Evolutionary conservation across 2,888 invertebrate species (phyloP), one percentile per base, ranked within the genome.

Genomic region (Chloroclysta siterata): DNA sequence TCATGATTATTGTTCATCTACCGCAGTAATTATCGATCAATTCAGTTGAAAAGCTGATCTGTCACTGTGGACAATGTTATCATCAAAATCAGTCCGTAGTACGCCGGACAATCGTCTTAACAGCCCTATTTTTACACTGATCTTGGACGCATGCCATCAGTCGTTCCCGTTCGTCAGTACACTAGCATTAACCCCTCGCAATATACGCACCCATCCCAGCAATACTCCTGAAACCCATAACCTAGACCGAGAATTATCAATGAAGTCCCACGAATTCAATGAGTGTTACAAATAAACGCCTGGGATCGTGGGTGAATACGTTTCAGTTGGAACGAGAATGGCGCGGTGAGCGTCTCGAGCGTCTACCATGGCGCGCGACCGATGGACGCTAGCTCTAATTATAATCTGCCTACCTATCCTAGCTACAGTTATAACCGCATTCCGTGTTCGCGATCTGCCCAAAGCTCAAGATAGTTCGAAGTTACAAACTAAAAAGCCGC

Each of bases 131-230:
- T 92, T 90, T 92, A 91, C 79, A 75, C 77, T 75, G 81, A 80
- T 84, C 82, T 91, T 92, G 92, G 92, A 89, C 76, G 78, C 65
- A 69, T 87, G 92, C 93, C 92, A 92, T 84, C 81, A 80, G 79
- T 75, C 93, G 94, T 78, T 95, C 94, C 66, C 87, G 94, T 60
- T 89, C 93, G 85, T 90, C 95, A 83, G 95, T 95, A 82, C 81
- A 95, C 74, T 94, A 94, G 73, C 94, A 95, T 82, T 95, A 95
- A 88, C 94, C 94, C 78, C 92, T 94, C 80, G 94, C 77, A 79
- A 80, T 82, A 85, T 83, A 83, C 86, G 83, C 81, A 82, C 85
- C 84, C 82, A 84, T 84, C 84, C 80, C 81, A 72, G 78, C 80
- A 77, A 82, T 88, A 84, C 75, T 74, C 73, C 78, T 76, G 75